Evolutionary conservation across 2,888 invertebrate genomes (phyloP).

Genomic region (Rapana venosa): DNA sequence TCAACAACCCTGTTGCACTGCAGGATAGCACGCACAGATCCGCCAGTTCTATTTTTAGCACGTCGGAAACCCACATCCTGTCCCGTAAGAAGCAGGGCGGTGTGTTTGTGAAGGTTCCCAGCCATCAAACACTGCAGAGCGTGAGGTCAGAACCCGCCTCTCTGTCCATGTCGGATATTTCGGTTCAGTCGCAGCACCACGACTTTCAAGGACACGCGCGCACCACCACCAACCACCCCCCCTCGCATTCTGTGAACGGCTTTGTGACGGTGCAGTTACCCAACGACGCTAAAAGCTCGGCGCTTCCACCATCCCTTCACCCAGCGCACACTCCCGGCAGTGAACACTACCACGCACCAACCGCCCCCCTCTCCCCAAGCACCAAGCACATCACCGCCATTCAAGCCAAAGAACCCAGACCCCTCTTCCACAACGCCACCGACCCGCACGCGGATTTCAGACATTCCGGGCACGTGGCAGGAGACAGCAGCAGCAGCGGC

Average conservation of each 20-base stretch:
- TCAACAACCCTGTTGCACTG: neutral
- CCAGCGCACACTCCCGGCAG: neutral
- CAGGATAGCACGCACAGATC: neutral
- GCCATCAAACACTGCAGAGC: neutral
- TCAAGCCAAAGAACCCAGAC: neutral
- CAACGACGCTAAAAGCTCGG: neutral
- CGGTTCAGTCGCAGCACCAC: neutral
- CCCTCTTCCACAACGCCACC: too few relatives aligned
- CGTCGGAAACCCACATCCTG: too few relatives aligned
- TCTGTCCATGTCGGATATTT: neutral
- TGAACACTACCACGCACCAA: neutral
- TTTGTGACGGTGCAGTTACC: neutral
- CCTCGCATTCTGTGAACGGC: neutral
- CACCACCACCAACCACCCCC: neutral
- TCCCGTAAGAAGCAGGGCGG: neutral
- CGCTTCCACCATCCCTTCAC: neutral
- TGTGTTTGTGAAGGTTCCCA: neutral
- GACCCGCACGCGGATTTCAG: too few relatives aligned
- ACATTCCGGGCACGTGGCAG: too few relatives aligned
- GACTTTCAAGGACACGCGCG: neutral
- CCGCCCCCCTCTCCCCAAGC: neutral
- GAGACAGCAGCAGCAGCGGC: too few relatives aligned
- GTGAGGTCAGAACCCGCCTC: neutral
- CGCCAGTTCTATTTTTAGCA: too few relatives aligned
- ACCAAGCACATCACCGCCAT: neutral